Conservation (phyloP, 2,797 vertebrate genomes). For the Eulemur albifrons region DNA sequence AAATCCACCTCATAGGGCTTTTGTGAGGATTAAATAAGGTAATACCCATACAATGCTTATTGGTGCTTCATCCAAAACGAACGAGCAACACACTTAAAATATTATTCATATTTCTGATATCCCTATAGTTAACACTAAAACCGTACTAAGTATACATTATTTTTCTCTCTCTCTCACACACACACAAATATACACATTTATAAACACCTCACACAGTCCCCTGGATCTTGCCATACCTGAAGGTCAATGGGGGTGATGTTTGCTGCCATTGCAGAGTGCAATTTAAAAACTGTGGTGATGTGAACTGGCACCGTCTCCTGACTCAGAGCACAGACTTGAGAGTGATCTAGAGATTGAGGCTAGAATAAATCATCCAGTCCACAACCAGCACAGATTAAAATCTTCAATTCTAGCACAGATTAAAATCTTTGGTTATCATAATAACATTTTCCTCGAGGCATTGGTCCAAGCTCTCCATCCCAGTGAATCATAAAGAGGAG, state of each 20-base stretch:
- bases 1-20: neutral
- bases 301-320: neutral
- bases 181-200: neutral
- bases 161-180: neutral
- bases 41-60: neutral
- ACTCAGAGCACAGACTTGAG: neutral
- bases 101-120: neutral
- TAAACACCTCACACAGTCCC: neutral
- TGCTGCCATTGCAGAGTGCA: neutral
- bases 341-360: neutral
- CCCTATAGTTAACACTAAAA: neutral
- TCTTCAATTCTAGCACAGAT: neutral
- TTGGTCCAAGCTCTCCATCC: conserved; percentile 13
- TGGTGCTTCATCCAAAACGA: neutral
- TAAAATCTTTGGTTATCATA: conserved; percentile 54
- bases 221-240: neutral
- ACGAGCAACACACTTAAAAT: neutral
- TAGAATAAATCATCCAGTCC: neutral
- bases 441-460: conserved; percentile 44
- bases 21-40: neutral
- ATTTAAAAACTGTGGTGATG: neutral
- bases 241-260: neutral
- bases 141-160: neutral
- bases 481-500: conserved; percentile 51
- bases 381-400: neutral